These are phyloP conservation scores for Tetranychus piercei DNA, from an alignment of 2,888 invertebrate genomes.

Conservation along the genomic window DNA sequence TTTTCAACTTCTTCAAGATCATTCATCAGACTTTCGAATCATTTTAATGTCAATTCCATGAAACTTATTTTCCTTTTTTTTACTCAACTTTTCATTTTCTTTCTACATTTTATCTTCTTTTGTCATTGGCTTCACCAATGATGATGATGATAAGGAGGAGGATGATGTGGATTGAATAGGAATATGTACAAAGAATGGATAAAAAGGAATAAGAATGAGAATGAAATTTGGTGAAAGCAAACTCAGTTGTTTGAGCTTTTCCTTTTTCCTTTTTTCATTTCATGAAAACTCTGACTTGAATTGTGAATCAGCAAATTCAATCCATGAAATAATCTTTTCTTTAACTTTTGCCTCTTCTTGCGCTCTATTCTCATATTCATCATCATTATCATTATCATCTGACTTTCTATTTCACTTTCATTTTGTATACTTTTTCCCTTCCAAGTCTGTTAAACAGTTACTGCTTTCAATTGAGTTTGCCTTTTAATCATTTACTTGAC, in stretches of 20 bases:
- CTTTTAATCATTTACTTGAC: no score
- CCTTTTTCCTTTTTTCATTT: background rate
- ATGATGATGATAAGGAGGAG: constrained; percentile 5
- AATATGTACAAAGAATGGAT: background rate
- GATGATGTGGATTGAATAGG: constrained; percentile 5
- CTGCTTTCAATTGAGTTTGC: no score
- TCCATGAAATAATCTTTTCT: background rate
- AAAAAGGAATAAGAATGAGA: background rate
- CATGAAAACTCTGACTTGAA: background rate
- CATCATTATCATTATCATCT: background rate
- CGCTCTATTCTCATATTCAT: background rate
- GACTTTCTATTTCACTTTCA: background rate
- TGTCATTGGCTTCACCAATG: background rate
- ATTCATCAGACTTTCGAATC: background rate
- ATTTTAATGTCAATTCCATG: background rate
- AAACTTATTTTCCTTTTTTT: background rate
- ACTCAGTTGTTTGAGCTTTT: background rate
- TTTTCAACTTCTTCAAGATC: background rate
- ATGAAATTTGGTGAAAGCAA: background rate
- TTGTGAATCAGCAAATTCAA: background rate
- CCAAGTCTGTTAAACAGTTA: no score
- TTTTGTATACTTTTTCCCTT: no score
- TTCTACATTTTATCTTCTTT: background rate
- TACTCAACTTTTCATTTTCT: no score
- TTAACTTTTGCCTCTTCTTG: background rate